A percentile compares a stretch with the other conserved stretches of the same genome.
These are phyloP conservation scores for Stenurella melanura DNA, from an alignment of 2,888 invertebrate genomes.

Conservation along the genomic window DNA sequence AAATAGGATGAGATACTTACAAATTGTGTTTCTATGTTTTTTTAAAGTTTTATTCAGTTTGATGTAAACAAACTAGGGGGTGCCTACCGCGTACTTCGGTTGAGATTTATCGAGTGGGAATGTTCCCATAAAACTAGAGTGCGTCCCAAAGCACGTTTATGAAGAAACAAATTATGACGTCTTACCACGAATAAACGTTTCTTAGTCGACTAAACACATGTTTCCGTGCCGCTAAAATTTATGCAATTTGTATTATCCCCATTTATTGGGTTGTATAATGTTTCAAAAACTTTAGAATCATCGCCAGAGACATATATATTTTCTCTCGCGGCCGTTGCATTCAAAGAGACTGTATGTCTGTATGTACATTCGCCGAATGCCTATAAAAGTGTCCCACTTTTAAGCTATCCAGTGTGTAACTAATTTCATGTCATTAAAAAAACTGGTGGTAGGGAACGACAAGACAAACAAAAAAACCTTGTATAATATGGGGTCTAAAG, in stretches of 20 bases:
- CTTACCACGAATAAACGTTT: not conserved
- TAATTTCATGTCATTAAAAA: too few relatives aligned
- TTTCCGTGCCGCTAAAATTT: not conserved
- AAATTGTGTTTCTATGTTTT: not conserved
- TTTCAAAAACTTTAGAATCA: too few relatives aligned
- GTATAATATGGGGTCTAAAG: too few relatives aligned
- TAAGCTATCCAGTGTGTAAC: too few relatives aligned
- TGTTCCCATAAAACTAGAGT: not conserved
- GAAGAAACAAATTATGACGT: not conserved
- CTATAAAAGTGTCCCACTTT: too few relatives aligned
- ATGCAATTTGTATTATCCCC: not conserved
- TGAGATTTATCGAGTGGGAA: not conserved
- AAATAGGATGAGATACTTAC: not conserved
- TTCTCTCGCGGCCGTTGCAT: too few relatives aligned
- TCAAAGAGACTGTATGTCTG: too few relatives aligned
- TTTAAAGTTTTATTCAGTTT: not conserved
- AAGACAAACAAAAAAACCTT: too few relatives aligned
- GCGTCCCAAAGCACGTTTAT: not conserved
- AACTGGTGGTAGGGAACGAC: too few relatives aligned
- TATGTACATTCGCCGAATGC: too few relatives aligned
- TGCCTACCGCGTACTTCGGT: not conserved
- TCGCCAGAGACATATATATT: too few relatives aligned
- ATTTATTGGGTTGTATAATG: not conserved
- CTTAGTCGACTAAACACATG: not conserved
- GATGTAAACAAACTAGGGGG: not conserved